These are phyloP conservation scores for Lasioglossum malachurum DNA, from an alignment of 2,888 invertebrate species.

Conservation along the genomic window DNA sequence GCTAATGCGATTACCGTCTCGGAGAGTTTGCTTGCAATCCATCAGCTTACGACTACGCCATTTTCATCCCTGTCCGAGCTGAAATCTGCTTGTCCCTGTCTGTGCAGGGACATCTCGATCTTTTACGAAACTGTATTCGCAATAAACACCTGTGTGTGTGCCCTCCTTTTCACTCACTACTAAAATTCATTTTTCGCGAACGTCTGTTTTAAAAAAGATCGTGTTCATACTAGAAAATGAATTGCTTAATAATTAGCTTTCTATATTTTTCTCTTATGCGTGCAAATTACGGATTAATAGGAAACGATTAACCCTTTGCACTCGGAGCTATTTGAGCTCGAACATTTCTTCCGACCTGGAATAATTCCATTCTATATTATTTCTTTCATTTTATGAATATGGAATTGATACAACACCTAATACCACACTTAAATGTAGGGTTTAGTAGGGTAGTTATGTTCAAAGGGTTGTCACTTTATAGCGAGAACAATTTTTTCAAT, in stretches of 20 bases:
- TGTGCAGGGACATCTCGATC: not conserved
- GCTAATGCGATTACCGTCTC: constrained; percentile 60
- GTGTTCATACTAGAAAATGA: not conserved
- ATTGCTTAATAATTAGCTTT: not conserved
- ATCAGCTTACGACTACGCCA: constrained; percentile 34
- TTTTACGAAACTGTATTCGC: not conserved
- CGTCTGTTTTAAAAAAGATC: not conserved
- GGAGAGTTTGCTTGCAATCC: constrained; percentile 48
- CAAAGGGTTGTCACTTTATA: too few species aligned
- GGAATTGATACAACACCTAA: too few species aligned
- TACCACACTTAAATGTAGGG: too few species aligned
- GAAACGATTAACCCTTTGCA: too few species aligned
- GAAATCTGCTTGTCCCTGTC: not conserved
- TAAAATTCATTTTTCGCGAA: not conserved
- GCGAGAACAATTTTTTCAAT: too few species aligned
- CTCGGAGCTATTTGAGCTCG: too few species aligned
- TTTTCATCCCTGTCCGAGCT: not conserved
- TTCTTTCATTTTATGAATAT: too few species aligned
- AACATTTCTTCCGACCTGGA: too few species aligned
- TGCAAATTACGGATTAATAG: not conserved
- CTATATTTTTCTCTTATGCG: not conserved
- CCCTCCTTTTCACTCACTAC: not conserved
- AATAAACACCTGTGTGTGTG: not conserved
- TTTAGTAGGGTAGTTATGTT: too few species aligned
- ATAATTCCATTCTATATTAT: too few species aligned